Percentiles rank a stretch among this genome's conserved stretches.
phyloP scores from a whole-genome alignment of 92 coral and sea anemone genomes.

The Zoanthus sociatus region DNA sequence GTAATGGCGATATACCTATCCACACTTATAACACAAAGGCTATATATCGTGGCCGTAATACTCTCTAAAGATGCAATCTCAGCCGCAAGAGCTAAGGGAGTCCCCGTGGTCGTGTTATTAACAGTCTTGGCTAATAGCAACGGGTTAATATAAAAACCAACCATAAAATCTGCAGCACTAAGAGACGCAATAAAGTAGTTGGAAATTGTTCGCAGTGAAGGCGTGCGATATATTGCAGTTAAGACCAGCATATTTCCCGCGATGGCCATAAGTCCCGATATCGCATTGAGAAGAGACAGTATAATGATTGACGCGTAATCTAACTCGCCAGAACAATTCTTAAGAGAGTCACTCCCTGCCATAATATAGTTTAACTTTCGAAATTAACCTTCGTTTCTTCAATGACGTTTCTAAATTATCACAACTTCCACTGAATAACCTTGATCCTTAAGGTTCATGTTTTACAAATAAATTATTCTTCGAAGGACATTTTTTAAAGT shows the following conservation, averaged over 20 bases:
- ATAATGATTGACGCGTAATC: constrained; percentile 15
- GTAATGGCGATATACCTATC: constrained; percentile 40
- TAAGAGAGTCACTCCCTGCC: not conserved
- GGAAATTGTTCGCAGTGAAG: constrained; percentile 24
- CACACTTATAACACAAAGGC: constrained; percentile 31
- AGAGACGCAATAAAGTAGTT: constrained; percentile 46
- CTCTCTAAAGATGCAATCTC: constrained; percentile 44
- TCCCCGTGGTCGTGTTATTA: constrained; percentile 30
- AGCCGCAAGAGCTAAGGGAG: constrained; percentile 29
- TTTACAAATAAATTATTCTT: not conserved
- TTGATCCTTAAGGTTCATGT: not conserved
- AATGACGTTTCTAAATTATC: not conserved
- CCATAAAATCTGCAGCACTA: constrained; percentile 40
- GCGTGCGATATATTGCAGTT: constrained; percentile 39
- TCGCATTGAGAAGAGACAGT: constrained; percentile 8
- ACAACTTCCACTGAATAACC: not conserved
- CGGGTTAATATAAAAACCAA: constrained; percentile 35
- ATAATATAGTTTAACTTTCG: not conserved
- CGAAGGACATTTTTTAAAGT: not conserved
- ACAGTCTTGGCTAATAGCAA: constrained; percentile 40
- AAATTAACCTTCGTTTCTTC: not conserved
- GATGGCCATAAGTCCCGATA: constrained; percentile 42
- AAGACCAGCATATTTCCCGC: constrained; percentile 33
- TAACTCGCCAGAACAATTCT: constrained; percentile 31
- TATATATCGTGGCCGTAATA: constrained; percentile 31